Conservation (phyloP, 2,113 vertebrate species). For the Chascanopsetta lugubris region DNA sequence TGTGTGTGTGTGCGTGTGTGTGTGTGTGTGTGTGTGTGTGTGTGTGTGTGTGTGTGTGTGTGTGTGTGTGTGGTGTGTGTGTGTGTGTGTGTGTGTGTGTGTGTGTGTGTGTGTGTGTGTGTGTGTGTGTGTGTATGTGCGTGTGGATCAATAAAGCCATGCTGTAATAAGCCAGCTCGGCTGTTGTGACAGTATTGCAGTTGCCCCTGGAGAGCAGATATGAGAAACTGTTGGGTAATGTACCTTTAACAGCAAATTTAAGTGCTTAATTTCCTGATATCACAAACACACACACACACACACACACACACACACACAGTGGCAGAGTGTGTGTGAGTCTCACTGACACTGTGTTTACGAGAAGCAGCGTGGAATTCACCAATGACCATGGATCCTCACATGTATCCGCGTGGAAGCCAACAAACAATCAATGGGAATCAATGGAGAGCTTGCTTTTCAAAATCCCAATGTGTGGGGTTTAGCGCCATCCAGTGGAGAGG, state of each 20-base stretch:
- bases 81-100: background rate
- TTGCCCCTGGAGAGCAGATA: conserved; percentile 57
- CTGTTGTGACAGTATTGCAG: conserved; percentile 63
- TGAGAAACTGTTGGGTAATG: conserved; percentile 63
- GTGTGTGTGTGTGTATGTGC: background rate
- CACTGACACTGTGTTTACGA: too few species aligned
- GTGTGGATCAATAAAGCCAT: conserved; percentile 71
- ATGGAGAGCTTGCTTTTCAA: too few species aligned
- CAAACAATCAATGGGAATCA: too few species aligned
- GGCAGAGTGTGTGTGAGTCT: too few species aligned
- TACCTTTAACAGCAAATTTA: conserved; percentile 63
- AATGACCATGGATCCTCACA: too few species aligned
- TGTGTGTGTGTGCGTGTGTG: conserved; percentile 2
- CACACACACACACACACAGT: conserved; percentile 2
- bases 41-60: background rate
- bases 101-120: conserved; percentile 2
- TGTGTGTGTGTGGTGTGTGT: background rate
- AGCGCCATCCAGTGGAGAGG: too few species aligned
- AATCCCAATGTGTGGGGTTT: too few species aligned
- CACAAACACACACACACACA: conserved; percentile 5
- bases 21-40: background rate
- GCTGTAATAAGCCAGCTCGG: conserved; percentile 66
- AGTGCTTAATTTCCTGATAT: conserved; percentile 34
- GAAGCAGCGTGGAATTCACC: too few species aligned
- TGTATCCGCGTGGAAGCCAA: too few species aligned